phyloP scores from a whole-genome alignment of 2,797 vertebrate genomes.

The Cottoperca gobio region DNA sequence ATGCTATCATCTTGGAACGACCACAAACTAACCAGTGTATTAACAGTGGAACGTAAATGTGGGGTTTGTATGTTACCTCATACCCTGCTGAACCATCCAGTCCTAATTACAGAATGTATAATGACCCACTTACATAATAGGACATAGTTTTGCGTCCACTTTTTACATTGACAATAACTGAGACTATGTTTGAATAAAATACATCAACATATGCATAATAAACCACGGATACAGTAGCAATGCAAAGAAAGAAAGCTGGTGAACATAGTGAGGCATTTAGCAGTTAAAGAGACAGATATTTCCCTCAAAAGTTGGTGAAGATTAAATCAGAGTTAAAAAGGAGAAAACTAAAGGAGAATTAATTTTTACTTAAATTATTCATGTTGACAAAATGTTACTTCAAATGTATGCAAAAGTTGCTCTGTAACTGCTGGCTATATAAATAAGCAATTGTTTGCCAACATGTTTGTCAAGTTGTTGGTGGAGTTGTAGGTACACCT shows the following conservation, averaged over 20 bases:
- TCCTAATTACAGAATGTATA: conserved; percentile 43
- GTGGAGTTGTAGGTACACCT: neutral
- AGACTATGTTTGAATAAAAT: conserved; percentile 6
- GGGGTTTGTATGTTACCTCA: conserved; percentile 71
- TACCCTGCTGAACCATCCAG: conserved; percentile 58
- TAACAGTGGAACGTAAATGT: conserved; percentile 63
- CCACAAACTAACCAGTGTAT: conserved; percentile 71
- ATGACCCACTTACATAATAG: conserved; percentile 60
- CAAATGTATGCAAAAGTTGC: neutral
- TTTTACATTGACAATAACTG: neutral
- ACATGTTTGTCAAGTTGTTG: neutral
- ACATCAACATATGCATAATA: conserved; percentile 16
- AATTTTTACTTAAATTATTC: neutral
- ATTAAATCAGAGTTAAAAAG: neutral
- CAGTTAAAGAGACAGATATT: neutral
- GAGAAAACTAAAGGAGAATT: neutral
- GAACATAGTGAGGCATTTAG: neutral
- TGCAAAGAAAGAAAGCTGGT: neutral
- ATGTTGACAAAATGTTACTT: too few species aligned
- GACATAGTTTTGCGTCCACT: conserved; percentile 45
- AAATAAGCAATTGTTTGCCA: neutral
- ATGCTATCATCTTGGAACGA: conserved; percentile 63
- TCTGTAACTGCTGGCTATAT: neutral
- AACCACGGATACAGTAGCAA: neutral
- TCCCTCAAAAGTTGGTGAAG: neutral